Percentiles rank a stretch among this genome's conserved stretches.
phyloP scores from a whole-genome alignment of 2,797 vertebrate species.

The Perodicticus potto region DNA sequence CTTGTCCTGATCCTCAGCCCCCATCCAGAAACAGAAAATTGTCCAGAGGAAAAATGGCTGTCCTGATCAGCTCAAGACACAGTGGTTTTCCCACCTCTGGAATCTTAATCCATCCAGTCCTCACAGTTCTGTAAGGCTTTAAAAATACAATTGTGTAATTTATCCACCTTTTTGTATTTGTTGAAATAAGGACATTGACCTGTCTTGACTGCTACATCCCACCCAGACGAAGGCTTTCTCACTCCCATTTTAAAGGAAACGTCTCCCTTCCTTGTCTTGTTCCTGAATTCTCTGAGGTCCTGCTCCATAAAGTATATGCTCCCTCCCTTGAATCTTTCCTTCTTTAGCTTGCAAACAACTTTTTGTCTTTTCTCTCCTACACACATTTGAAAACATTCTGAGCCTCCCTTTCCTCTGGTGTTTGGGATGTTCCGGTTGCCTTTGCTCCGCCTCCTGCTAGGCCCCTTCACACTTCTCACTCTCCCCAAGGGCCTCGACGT shows the following conservation, averaged over 20 bases:
- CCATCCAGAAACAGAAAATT: neutral
- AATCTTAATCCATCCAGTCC: neutral
- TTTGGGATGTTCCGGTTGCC: too few species aligned
- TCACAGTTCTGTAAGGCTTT: neutral
- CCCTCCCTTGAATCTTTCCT: neutral
- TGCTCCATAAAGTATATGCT: fast-evolving
- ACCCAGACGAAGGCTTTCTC: neutral
- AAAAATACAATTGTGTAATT: neutral
- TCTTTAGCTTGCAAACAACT: neutral
- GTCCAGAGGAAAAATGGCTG: fast-evolving
- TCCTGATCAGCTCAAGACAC: too few species aligned
- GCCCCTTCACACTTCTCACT: neutral
- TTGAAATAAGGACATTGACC: neutral
- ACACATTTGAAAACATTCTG: neutral
- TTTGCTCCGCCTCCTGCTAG: fast-evolving
- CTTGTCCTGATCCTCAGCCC: neutral
- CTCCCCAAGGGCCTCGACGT: neutral
- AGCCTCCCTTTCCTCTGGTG: neutral
- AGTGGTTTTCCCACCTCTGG: neutral
- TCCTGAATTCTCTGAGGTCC: neutral
- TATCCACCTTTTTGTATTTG: neutral
- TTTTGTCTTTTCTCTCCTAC: neutral
- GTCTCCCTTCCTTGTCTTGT: fast-evolving
- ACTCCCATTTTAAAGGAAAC: neutral
- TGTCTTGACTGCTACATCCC: fast-evolving